Evolutionary conservation across 2,113 vertebrate genomes (phyloP).

Genomic region (Fulica atra): DNA sequence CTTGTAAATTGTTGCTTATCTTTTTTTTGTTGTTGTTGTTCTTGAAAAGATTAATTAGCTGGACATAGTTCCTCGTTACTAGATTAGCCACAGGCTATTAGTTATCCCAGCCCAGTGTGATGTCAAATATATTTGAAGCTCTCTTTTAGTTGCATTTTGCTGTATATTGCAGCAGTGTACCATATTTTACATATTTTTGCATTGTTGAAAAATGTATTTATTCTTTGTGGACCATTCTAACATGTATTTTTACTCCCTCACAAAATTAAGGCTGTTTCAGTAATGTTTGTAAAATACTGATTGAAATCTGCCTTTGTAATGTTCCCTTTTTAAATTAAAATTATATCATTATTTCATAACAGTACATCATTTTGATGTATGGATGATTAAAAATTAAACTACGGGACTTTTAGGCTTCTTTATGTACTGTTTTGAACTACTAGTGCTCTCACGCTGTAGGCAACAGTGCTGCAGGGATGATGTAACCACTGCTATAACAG

Average conservation of each 20-base stretch:
- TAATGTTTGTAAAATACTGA: not conserved
- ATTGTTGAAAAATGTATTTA: not conserved
- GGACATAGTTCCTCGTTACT: not conserved
- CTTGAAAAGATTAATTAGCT: not conserved
- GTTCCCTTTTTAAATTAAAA: not conserved
- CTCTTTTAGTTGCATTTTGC: not conserved
- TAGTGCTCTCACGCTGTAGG: not conserved
- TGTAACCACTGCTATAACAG: not conserved
- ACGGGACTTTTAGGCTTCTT: not conserved
- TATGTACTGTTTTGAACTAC: not conserved
- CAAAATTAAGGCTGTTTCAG: not conserved
- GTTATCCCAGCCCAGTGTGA: not conserved
- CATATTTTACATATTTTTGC: not conserved
- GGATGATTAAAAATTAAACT: not conserved
- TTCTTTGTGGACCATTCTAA: not conserved
- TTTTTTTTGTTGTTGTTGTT: not conserved
- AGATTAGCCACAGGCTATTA: constrained; percentile 29
- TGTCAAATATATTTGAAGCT: not conserved
- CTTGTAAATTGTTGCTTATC: not conserved
- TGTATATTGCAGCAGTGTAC: not conserved
- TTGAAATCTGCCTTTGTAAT: not conserved
- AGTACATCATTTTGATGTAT: not conserved
- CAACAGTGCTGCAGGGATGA: not conserved
- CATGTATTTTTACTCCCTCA: not conserved
- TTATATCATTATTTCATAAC: not conserved